Evolutionary conservation across 2,797 vertebrate genomes (phyloP).

Genomic region (Urosaurus nigricauda): DNA sequence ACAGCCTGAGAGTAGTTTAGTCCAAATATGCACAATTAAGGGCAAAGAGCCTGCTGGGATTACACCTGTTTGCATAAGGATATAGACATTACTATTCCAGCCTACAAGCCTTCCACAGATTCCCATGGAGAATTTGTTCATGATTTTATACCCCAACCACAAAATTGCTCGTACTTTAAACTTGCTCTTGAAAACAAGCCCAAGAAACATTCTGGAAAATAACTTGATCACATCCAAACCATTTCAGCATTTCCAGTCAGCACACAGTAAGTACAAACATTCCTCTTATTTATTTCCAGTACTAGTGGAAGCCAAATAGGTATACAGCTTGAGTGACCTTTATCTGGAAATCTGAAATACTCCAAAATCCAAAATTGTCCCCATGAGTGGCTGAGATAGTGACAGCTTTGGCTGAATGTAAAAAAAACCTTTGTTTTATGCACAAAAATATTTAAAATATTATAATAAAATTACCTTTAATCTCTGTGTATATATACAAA

Average conservation of each 20-base stretch:
- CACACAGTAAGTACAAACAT: conserved; percentile 46
- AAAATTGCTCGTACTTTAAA: conserved; percentile 58
- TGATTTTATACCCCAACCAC: conserved; percentile 58
- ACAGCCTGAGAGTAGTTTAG: conserved; percentile 10
- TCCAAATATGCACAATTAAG: background rate
- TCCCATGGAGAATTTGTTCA: conserved; percentile 49
- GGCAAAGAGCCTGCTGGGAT: background rate
- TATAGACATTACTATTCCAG: conserved; percentile 61
- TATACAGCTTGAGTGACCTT: background rate
- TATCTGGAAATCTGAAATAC: no score
- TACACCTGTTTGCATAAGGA: conserved; percentile 61
- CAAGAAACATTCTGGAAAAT: conserved; percentile 53
- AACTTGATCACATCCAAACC: conserved; percentile 45
- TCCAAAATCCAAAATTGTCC: no score
- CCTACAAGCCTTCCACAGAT: conserved; percentile 39
- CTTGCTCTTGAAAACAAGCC: conserved; percentile 7
- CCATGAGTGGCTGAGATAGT: no score
- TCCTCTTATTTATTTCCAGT: conserved; percentile 44
- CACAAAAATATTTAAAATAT: no score
- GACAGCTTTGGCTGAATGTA: no score
- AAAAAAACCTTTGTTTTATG: no score
- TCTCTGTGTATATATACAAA: no score
- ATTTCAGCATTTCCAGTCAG: conserved; percentile 43
- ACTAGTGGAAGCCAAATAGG: conserved; percentile 44
- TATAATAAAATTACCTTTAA: no score